Evolutionary conservation across 2,113 vertebrate species (phyloP).

Genomic region (Oenanthe melanoleuca): DNA sequence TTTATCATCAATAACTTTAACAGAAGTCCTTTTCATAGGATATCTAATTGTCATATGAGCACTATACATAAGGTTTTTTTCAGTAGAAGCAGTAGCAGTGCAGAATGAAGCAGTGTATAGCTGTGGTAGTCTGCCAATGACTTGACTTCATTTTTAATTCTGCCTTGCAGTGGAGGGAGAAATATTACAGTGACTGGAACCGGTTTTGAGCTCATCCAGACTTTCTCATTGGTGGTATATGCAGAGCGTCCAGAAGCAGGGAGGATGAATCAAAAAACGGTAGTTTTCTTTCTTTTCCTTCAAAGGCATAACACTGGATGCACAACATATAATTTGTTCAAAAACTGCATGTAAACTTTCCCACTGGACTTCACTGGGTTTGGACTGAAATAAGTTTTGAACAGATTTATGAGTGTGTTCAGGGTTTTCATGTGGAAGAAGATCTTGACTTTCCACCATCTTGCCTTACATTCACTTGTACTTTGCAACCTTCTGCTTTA

Average conservation of each 20-base stretch:
- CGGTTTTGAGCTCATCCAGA: slow-evolving; percentile 89
- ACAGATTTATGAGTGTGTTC: neutral
- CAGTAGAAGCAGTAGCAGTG: neutral
- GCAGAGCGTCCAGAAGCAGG: slow-evolving; percentile 69
- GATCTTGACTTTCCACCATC: neutral
- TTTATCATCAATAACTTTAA: neutral
- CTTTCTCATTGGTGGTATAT: slow-evolving; percentile 82
- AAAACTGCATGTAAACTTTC: neutral
- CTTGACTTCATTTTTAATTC: slow-evolving; percentile 19
- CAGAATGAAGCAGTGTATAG: neutral
- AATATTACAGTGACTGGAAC: slow-evolving; percentile 83
- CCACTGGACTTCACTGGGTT: neutral
- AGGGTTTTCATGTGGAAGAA: neutral
- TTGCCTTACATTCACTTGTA: neutral
- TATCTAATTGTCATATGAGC: neutral
- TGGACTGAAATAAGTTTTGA: neutral
- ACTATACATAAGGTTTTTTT: neutral
- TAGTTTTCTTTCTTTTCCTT: neutral
- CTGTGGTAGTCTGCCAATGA: neutral
- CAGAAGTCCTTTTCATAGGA: neutral
- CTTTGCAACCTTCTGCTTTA: neutral
- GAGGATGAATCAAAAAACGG: slow-evolving; percentile 38
- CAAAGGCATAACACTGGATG: neutral
- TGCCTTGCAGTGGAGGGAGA: slow-evolving; percentile 86
- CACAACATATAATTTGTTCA: neutral